phyloP scores from a whole-genome alignment of 2,797 vertebrate genomes.

The Xenops minutus region DNA sequence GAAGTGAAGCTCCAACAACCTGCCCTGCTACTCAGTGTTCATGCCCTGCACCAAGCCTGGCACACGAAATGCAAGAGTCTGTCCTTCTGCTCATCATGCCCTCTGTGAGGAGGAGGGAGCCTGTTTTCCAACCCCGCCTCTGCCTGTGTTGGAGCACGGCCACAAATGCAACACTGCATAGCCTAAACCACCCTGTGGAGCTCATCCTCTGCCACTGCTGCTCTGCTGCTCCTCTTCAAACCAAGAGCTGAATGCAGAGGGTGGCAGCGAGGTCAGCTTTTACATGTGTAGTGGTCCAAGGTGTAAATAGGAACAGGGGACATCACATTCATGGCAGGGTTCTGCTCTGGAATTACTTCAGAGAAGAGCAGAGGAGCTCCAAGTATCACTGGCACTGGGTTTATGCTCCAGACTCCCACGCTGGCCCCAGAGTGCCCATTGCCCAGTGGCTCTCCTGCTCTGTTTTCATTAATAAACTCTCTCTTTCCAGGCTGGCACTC shows the following conservation, averaged over 20 bases:
- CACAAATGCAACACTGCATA: not conserved
- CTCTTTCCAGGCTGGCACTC: not conserved
- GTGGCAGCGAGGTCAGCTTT: not conserved
- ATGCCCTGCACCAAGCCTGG: not conserved
- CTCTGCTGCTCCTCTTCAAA: not conserved
- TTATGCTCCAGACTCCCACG: not conserved
- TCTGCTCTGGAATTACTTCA: not conserved
- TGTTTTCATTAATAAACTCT: not conserved
- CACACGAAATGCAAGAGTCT: not conserved
- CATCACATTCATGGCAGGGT: not conserved
- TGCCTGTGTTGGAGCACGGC: not conserved
- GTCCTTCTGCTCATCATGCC: not conserved
- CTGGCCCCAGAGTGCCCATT: not conserved
- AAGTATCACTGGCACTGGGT: not conserved
- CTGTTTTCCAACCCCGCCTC: not conserved
- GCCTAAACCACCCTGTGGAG: not conserved
- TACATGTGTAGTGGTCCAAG: not conserved
- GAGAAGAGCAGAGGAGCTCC: not conserved
- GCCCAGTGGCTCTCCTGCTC: not conserved
- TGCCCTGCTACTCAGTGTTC: not conserved
- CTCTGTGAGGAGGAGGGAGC: rapidly evolving
- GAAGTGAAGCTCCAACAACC: not conserved
- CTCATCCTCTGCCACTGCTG: not conserved
- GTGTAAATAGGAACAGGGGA: not conserved
- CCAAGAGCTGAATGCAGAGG: not conserved